A percentile compares a stretch with the other conserved stretches of the same genome.
phyloP scores from a whole-genome alignment of 2,113 vertebrate species.

The Anguilla rostrata region DNA sequence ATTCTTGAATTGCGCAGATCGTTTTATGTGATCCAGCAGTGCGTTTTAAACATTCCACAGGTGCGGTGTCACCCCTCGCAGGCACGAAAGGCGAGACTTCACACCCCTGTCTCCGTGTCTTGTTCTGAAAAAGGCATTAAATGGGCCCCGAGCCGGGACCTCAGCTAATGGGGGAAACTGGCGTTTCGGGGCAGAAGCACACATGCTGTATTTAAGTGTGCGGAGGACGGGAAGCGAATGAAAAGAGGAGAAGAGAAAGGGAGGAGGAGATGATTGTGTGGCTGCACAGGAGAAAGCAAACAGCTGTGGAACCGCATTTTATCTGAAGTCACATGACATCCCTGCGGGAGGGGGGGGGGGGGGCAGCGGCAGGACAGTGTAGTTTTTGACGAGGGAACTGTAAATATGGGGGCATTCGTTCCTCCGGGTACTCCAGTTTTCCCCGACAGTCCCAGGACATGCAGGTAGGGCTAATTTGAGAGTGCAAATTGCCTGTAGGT shows the following conservation, averaged over 20 bases:
- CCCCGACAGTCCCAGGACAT: too few relatives aligned
- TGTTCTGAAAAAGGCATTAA: too few relatives aligned
- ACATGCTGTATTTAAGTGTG: not conserved
- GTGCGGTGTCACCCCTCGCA: too few relatives aligned
- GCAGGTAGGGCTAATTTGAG: too few relatives aligned
- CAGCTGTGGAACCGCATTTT: not conserved
- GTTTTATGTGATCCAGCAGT: too few relatives aligned
- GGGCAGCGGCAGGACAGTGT: not conserved
- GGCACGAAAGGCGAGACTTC: too few relatives aligned
- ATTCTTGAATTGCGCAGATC: too few relatives aligned
- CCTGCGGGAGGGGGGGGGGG: not conserved
- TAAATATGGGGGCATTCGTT: not conserved
- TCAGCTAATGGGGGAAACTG: not conserved
- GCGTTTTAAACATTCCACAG: too few relatives aligned
- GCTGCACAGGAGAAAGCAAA: not conserved
- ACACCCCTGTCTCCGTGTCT: too few relatives aligned
- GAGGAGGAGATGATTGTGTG: not conserved
- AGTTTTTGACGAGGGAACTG: too few relatives aligned
- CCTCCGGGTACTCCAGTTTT: too few relatives aligned
- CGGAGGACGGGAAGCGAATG: not conserved
- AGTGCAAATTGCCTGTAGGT: too few relatives aligned
- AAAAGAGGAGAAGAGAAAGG: not conserved
- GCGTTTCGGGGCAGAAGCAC: not conserved
- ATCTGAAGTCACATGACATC: not conserved
- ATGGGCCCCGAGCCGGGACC: not conserved